Base-by-base conservation (phyloP, 2,113 vertebrate genomes). In the Barnardius zonarius region DNA sequence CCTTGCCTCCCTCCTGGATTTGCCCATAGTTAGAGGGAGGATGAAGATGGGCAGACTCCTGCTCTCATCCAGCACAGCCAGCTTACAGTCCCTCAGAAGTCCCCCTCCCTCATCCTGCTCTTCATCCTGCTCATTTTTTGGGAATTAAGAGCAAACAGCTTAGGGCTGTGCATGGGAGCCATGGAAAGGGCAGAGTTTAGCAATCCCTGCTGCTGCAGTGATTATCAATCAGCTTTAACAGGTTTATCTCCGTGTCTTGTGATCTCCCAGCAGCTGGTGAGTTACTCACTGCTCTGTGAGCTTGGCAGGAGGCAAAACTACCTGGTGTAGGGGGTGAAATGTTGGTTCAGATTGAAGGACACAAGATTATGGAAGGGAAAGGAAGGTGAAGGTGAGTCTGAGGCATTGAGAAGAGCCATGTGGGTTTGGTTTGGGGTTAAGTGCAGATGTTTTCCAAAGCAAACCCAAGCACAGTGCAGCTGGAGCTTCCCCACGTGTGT, bases 261-360 rank as follows among this genome's bases (percentile, higher is more conserved):
- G 31, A 59, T 41, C 31, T 76, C 67, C 17, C 44, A 61, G 68
- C 95, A 97, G 92, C 95, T 95, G 96, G 15, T 13, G 88, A 72
- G 49, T 68, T 95, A 35, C 95, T 86, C 94, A 77, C 23, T 37
- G 16, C 67, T 8, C 64, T 0, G 1, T 3, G 39, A 81, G 55
- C 64, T n/a, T 49, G 90, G 43, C 68, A 19, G 83, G 66, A 90
- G 83, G 74, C 64, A 84, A 81, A 93, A 22, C 14, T 44, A 13
- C 39, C 43, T 57, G 51, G 28, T 7, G 3, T 6, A 7, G 35
- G 0, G 1, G 22, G 41, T 13, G 11, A 49, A 70, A 27, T 3
- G 8, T 69, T 17, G 7, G 28, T 8, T 46, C 35, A 20, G 88
- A 5, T 17, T 44, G 4, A 44, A 61, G 83, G 57, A 17, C n/a